Base-by-base conservation (phyloP, 92 coral and sea anemone species). In the Porites evermanni region DNA sequence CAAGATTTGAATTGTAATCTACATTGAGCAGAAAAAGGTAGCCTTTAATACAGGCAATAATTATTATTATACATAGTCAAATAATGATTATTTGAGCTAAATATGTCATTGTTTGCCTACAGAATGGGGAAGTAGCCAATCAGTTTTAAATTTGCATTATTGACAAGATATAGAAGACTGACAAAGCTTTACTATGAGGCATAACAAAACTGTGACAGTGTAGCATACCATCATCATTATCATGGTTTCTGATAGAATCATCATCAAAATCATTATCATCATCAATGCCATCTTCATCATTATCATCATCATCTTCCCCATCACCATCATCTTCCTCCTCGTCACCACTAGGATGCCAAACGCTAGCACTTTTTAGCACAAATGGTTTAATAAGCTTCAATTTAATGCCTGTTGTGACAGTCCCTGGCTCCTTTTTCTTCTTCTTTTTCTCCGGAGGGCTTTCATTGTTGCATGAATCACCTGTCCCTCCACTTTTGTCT, bases 311-410 rank as follows among this genome's bases (percentile, higher is more conserved):
- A 20, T 52, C 29, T 17, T 85, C 77, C 7, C 17, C 32, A 51
- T 69, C 18, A 64, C 72, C 82, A 11, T 84, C 53, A 24, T 16
- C 59, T 54, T 81, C 86, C 7, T 81, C 77, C 1, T 70, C 70
- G 3, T 58, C 78, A 69, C 60, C 86, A 1, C 51, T 64, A 8
- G 86, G 78, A 32, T 70, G 67, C 86, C 65, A 74, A 70, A 70
- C 38, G 69, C 53, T 56, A 53, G 59, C 67, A 17, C n/a, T 81
- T 59, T 71, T 81, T 24, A 93, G 50, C 23, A 69, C 77, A 89
- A 93, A 88, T 13, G 94, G 93, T 47, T 83, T 91, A 47, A 93
- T 50, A 20, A 93, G 88, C 23, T 78, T 68, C 9, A 81, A 21
- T 72, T 89, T 77, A 24, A 67, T 8, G 65, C 14, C 18, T 52